Evolutionary conservation across 2,888 invertebrate species (phyloP).

Genomic region (Cyclophora punctaria): DNA sequence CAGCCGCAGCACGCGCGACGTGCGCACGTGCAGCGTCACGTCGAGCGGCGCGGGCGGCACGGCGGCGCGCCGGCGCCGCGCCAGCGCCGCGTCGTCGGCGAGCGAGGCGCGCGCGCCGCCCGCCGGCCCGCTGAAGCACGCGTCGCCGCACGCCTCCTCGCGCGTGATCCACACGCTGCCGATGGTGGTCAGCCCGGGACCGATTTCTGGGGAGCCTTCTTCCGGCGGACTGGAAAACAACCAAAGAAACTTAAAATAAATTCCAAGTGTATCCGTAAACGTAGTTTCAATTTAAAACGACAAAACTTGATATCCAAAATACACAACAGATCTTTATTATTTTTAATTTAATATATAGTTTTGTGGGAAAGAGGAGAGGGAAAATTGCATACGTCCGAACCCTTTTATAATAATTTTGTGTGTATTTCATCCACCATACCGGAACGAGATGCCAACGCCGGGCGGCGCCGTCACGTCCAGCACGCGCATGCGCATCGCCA

Average conservation of each 20-base stretch:
- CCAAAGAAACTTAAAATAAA: too few relatives aligned
- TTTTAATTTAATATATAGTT: too few relatives aligned
- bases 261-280: too few relatives aligned
- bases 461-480: conserved; percentile 78
- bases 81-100: conserved; percentile 48
- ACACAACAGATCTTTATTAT: too few relatives aligned
- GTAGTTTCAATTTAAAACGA: too few relatives aligned
- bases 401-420: too few relatives aligned
- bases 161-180: background rate
- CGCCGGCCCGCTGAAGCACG: conserved; percentile 16
- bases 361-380: too few relatives aligned
- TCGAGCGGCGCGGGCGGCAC: conserved; percentile 19
- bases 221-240: conserved; percentile 30
- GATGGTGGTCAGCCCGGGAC: conserved; percentile 63
- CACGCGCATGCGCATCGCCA: conserved; percentile 86
- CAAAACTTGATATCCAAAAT: too few relatives aligned
- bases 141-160: conserved; percentile 32
- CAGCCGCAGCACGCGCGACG: conserved; percentile 4
- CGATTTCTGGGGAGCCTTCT: conserved; percentile 48
- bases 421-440: conserved; percentile 50
- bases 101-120: conserved; percentile 18
- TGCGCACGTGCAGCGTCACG: background rate
- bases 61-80: conserved; percentile 33
- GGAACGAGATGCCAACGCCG: conserved; percentile 54
- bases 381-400: background rate